Base-by-base conservation (phyloP, 2,113 vertebrate species). In the Thunnus maccoyii region DNA sequence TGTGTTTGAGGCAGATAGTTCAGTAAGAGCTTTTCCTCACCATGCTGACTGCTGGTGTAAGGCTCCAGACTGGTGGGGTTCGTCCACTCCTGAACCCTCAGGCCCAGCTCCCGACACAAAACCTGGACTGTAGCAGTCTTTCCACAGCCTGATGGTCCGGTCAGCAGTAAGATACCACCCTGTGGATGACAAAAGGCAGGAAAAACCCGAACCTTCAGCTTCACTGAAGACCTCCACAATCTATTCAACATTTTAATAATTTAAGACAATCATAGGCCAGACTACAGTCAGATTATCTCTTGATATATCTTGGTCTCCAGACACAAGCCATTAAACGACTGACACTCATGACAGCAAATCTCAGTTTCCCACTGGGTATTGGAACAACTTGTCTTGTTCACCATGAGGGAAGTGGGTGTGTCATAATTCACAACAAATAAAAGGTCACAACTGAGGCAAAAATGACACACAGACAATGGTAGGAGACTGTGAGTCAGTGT, bases 61-160 rank as follows among this genome's bases (percentile, higher is more conserved):
- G 68, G 94, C 95, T 87, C 97, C 93, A 36, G 25, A 41, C 90
- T 94, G 66, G 95, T n/a, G 6, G 98, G 97, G 91, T 98, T 99
- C 75, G 92, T 94, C 98, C 98, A 99, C 73, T 99, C 97, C 79
- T 98, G 98, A 50, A 98, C 80, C 41, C 96, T 94, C 86, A 97
- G 74, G 16, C 92, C 94, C 83, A 96, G 89, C 32, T 98, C 96
- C 84, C 83, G 92, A 52, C 94, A 94, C 58, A 99, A 60, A 81
- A 98, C 95, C 62, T 91, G 94, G 85, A 99, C 22, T 52, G 97
- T 98, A 58, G 96, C 93, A 2, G 97, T 97, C 90, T 99, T 99
- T 46, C 98, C 98, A 91, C 97, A 97, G 65, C 98, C 98, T 7
- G 98, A 92, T 22, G 98, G 97, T 60, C 98, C 98, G 1, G 96